Conservation (phyloP, 37 sponge, comb jelly and placozoan species). For the Tethya wilhelma region DNA sequence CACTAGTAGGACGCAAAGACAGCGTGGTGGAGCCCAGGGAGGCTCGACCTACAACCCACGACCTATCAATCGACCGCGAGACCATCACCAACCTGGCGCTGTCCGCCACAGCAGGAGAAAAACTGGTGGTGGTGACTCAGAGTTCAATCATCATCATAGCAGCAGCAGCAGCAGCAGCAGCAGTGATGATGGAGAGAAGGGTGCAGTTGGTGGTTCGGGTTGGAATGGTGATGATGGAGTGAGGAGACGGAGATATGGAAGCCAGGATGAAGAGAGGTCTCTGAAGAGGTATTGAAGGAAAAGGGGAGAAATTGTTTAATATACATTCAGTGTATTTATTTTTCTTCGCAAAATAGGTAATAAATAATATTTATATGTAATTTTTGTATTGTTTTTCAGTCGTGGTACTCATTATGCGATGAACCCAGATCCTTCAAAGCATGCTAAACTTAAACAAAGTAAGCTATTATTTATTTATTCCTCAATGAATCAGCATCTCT, state of each 20-base stretch:
- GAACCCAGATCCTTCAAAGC: constrained; percentile 38
- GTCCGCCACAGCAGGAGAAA: neutral
- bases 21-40: neutral
- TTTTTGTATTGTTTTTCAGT: neutral
- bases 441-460: constrained; percentile 27
- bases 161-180: neutral
- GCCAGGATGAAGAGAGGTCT: neutral
- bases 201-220: too few relatives aligned
- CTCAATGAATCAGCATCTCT: neutral
- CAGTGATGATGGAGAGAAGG: neutral
- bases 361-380: neutral
- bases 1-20: neutral
- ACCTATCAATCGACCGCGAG: neutral
- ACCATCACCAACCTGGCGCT: neutral
- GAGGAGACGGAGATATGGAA: neutral
- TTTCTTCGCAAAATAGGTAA: neutral
- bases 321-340: too few relatives aligned
- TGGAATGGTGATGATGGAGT: neutral
- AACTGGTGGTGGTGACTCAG: neutral
- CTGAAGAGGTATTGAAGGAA: neutral
- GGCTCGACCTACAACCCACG: neutral
- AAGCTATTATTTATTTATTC: neutral
- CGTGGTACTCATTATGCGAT: constrained; percentile 32
- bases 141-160: too few relatives aligned
- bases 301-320: neutral